These are phyloP conservation scores for Petrocephalus microphthalmus DNA, from an alignment of 2,113 vertebrate species.

Conservation along the genomic window DNA sequence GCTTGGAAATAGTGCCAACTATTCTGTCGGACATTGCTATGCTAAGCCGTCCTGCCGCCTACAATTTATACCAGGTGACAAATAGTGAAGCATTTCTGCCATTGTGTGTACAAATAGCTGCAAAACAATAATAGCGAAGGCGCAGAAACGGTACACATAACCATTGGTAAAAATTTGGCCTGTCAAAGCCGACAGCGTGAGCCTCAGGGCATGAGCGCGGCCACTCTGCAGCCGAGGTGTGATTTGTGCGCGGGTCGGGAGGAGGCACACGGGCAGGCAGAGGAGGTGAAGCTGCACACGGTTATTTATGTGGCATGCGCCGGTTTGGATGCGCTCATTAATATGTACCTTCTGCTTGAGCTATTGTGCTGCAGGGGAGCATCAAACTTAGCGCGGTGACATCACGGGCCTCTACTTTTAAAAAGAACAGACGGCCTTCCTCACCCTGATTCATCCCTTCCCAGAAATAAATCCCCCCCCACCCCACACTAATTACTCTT, in stretches of 20 bases:
- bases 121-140: background rate
- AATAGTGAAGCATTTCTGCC: background rate
- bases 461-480: constrained; percentile 26
- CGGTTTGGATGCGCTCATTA: constrained; percentile 16
- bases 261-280: constrained; percentile 35
- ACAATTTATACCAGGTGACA: background rate
- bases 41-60: background rate
- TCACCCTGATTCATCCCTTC: constrained; percentile 25
- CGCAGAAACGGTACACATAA: background rate
- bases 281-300: constrained; percentile 26
- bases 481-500: constrained; percentile 25
- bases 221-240: background rate
- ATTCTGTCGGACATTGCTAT: background rate
- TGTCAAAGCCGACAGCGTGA: background rate
- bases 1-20: background rate
- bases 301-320: constrained; percentile 21
- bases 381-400: background rate
- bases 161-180: background rate
- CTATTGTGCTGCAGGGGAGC: constrained; percentile 21
- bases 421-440: constrained; percentile 21
- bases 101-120: background rate
- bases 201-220: background rate
- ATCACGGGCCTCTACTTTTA: constrained; percentile 15
- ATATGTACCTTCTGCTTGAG: constrained; percentile 24
- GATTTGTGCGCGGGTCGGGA: constrained; percentile 14